Conservation (phyloP, 2,888 invertebrate genomes). For the Drosophila planitibia region DNA sequence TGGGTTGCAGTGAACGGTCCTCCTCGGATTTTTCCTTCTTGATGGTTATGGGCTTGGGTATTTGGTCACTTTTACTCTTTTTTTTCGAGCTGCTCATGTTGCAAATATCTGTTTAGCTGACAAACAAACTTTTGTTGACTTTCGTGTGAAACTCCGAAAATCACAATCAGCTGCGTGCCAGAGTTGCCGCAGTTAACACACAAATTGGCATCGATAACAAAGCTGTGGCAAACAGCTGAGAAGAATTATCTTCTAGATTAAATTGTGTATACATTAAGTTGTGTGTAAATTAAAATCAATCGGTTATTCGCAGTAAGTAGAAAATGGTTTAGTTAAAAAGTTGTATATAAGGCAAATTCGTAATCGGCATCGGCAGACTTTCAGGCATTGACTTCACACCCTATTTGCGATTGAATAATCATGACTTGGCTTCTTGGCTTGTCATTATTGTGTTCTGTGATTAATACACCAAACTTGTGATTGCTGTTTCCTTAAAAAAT, state of each 20-base stretch:
- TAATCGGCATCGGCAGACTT: neutral
- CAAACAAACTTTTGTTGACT: neutral
- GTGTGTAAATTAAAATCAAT: neutral
- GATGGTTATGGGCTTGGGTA: conserved; percentile 83
- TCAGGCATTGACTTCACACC: neutral
- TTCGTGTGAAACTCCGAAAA: conserved; percentile 34
- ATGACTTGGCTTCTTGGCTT: neutral
- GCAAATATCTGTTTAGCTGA: neutral
- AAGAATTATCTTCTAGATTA: conserved; percentile 3
- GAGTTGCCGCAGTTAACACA: conserved; percentile 29
- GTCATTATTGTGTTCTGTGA: neutral
- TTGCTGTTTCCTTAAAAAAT: neutral
- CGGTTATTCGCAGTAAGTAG: conserved; percentile 34
- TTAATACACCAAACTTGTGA: neutral
- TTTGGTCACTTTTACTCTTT: conserved; percentile 70
- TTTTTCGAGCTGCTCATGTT: conserved; percentile 79
- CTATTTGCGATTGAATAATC: conserved; percentile 4
- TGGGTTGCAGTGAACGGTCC: conserved; percentile 86
- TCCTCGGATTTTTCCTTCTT: conserved; percentile 84
- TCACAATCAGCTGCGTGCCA: conserved; percentile 43
- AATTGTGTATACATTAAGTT: conserved; percentile 29
- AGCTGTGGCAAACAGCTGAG: conserved; percentile 39
- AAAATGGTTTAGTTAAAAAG: neutral
- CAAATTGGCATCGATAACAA: neutral
- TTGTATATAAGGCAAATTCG: neutral